phyloP scores from a whole-genome alignment of 1,140 invertebrate species.

The Lethrus apterus region DNA sequence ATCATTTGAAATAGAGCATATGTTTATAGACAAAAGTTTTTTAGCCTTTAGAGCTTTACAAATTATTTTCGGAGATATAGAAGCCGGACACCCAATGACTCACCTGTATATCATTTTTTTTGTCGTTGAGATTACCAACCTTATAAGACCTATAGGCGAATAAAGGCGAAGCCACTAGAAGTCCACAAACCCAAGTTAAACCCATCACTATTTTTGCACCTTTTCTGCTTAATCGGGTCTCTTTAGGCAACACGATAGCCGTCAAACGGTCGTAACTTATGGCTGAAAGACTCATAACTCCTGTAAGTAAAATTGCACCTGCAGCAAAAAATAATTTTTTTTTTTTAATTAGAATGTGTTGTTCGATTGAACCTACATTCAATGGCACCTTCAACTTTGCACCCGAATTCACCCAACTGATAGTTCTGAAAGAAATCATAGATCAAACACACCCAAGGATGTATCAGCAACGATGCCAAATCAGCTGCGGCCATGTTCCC shows the following conservation, averaged over 20 bases:
- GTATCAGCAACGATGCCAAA: conserved; percentile 63
- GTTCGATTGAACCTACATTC: conserved; percentile 49
- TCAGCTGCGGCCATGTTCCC: conserved; percentile 73
- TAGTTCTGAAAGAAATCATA: conserved; percentile 69
- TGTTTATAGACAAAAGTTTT: too few relatives aligned
- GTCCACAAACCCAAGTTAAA: conserved; percentile 59
- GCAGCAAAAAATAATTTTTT: conserved; percentile 25
- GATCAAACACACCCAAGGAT: conserved; percentile 63
- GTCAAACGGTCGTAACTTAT: conserved; percentile 78
- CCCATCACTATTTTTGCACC: conserved; percentile 53
- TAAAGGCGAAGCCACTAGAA: conserved; percentile 54
- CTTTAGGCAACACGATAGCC: conserved; percentile 65
- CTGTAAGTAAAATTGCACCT: conserved; percentile 59
- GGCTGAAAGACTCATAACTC: conserved; percentile 67
- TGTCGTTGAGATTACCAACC: too few relatives aligned
- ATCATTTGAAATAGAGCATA: too few relatives aligned
- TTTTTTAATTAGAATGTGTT: not conserved
- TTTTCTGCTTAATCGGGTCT: conserved; percentile 54
- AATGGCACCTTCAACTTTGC: conserved; percentile 60
- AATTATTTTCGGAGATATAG: too few relatives aligned
- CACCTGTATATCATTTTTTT: too few relatives aligned
- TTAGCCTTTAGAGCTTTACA: too few relatives aligned
- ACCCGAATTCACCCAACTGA: conserved; percentile 60
- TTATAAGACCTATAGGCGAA: conserved; percentile 55
- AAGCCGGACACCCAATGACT: too few relatives aligned